Conservation (phyloP, 2,797 vertebrate genomes). For the Glossophaga mutica region DNA sequence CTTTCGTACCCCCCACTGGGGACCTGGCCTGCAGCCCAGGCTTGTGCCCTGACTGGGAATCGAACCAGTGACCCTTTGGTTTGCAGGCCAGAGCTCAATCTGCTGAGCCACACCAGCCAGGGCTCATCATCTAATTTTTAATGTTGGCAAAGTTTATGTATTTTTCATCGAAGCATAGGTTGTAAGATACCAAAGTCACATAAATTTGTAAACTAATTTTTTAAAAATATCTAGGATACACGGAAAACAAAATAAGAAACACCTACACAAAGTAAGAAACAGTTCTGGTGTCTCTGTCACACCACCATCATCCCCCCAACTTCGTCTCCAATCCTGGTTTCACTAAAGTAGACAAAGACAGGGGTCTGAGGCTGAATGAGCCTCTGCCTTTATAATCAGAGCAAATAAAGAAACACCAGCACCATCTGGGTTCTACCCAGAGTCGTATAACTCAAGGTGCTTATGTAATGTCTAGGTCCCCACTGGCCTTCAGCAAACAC, state of each 20-base stretch:
- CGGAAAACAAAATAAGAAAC: background rate
- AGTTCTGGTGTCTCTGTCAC: background rate
- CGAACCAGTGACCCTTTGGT: too few species aligned
- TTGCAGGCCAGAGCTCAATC: too few species aligned
- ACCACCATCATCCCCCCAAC: accelerated
- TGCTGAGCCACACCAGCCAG: too few species aligned
- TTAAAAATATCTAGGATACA: background rate
- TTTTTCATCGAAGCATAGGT: background rate
- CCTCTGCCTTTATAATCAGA: background rate
- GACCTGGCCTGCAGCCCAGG: too few species aligned
- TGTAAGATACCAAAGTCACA: background rate
- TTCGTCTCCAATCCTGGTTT: background rate
- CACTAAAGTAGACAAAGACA: background rate
- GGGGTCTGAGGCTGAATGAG: background rate
- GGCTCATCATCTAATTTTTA: background rate
- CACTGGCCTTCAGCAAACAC: background rate
- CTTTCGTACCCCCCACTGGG: too few species aligned
- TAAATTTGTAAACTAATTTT: background rate
- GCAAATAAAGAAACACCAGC: background rate
- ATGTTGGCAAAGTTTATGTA: background rate
- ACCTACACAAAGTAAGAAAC: background rate
- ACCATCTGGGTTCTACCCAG: background rate
- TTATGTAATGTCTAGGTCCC: background rate
- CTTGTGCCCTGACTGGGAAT: too few species aligned
- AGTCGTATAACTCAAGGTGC: background rate